Evolutionary conservation across 2,797 vertebrate genomes (phyloP).

Genomic region (Myoxocephalus aenaeus): DNA sequence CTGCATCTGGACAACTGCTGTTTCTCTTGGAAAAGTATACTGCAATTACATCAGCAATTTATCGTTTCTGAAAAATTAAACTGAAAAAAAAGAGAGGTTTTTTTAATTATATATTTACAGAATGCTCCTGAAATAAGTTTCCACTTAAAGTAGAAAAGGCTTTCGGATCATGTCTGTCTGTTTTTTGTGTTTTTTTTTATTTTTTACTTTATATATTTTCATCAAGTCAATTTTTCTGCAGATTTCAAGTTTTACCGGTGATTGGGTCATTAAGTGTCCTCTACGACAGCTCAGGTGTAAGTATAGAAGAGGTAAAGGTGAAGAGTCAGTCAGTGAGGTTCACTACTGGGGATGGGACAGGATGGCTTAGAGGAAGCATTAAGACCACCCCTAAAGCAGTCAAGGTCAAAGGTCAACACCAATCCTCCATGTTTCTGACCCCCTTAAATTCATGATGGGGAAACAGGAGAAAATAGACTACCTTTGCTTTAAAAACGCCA

Average conservation of each 20-base stretch:
- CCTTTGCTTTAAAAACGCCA: constrained; percentile 77
- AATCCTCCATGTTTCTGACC: constrained; percentile 60
- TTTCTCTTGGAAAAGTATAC: constrained; percentile 82
- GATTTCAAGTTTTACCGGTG: constrained; percentile 86
- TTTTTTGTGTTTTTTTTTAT: constrained; percentile 24
- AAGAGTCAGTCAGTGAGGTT: constrained; percentile 72
- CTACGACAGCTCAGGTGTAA: constrained; percentile 74
- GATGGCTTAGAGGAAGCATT: constrained; percentile 85
- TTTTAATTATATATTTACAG: constrained; percentile 85
- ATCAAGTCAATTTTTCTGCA: constrained; percentile 83
- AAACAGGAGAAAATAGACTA: constrained; percentile 74
- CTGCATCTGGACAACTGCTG: constrained; percentile 86
- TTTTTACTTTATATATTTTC: constrained; percentile 72
- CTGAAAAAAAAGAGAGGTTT: constrained; percentile 60
- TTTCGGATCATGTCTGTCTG: constrained; percentile 84
- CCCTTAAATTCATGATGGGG: constrained; percentile 60
- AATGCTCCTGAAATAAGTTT: constrained; percentile 87
- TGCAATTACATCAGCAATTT: constrained; percentile 85
- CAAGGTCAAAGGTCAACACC: constrained; percentile 73
- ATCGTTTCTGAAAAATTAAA: constrained; percentile 82
- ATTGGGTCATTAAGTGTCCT: constrained; percentile 81
- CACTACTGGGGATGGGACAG: constrained; percentile 76
- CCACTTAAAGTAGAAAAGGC: constrained; percentile 87
- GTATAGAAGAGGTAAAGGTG: constrained; percentile 79
- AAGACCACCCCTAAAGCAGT: constrained; percentile 78